Percentiles rank a stretch among this genome's conserved stretches.
Conservation (phyloP, 2,888 invertebrate species). For the Cistogaster globosa region DNA sequence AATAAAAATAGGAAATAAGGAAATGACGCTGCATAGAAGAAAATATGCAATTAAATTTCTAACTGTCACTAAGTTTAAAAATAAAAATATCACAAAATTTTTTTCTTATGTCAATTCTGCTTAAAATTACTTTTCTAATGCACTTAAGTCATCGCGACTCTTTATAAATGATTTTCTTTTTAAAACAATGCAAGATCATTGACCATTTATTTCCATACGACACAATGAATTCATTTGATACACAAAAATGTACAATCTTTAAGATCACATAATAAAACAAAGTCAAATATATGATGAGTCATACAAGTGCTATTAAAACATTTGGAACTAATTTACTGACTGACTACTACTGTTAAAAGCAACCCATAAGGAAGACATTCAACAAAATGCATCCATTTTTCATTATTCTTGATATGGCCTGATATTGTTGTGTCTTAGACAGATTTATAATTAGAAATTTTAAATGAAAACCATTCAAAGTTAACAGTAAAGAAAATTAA, state of each 20-base stretch:
- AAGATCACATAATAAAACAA: conserved; percentile 23
- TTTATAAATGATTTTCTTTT: background rate
- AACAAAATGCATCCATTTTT: conserved; percentile 38
- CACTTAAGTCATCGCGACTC: background rate
- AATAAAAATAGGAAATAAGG: too few relatives aligned
- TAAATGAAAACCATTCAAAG: conserved; percentile 45
- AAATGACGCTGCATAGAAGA: too few relatives aligned
- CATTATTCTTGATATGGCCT: conserved; percentile 11
- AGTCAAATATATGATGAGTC: conserved; percentile 58
- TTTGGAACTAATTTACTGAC: conserved; percentile 61
- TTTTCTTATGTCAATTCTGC: too few relatives aligned
- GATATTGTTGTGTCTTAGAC: conserved; percentile 31
- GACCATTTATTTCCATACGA: conserved; percentile 51
- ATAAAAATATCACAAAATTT: too few relatives aligned
- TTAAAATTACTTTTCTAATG: background rate
- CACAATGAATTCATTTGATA: conserved; percentile 37
- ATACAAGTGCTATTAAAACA: conserved; percentile 55
- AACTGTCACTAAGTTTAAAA: too few relatives aligned
- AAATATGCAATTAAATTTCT: too few relatives aligned
- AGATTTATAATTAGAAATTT: conserved; percentile 65
- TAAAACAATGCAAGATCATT: conserved; percentile 41
- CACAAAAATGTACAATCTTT: conserved; percentile 17
- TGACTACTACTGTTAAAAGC: conserved; percentile 15
- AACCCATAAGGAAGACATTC: conserved; percentile 53
- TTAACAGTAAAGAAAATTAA: conserved; percentile 1